Evolutionary conservation across 2,888 invertebrate genomes (phyloP), one percentile per base, ranked within the genome.

Genomic region (Tetropium fuscum): DNA sequence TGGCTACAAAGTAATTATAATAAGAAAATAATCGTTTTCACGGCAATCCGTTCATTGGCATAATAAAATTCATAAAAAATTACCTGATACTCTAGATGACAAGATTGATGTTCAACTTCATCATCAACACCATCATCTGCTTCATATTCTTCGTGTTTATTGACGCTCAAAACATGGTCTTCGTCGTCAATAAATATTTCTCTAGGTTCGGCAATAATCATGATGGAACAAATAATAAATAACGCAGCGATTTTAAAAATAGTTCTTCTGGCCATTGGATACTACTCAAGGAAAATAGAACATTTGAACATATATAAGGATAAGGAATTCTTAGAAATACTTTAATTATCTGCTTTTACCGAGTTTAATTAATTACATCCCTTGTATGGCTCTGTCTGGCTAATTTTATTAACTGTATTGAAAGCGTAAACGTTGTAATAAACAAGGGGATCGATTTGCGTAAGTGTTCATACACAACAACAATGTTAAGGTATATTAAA

Each of bases 241-340:
- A 87, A 36, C 20, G 20, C 32, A 90, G 25, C 34, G 10, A 36
- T 48, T 19, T 30, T 34, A 2, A 48, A 48, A 1, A 11, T 22
- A 22, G 15, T 11, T 36, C 48, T 48, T 48, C 11, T 36, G 19
- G 48, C 48, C 48, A 48, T 48, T 48, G 19, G 22, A 36, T 18
- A 15, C 2, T 7, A 48, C 30, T 48, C n/a, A 15, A 15, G 10
- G 16, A 15, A 7, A 22, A 7, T 8, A 7, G 16, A 6, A 2
- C 4, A 13, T 13, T 6, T 6, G 15, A 11, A 18, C 20, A 34
- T 48, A 48, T 36, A 20, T n/a, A 2, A 7, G 36, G n/a, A 3
- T 15, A 10, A 11, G 4, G 48, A 48, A 48, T 36, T 20, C 48
- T 18, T 48, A 48, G 3, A 48, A 48, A 36, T 15, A 16, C 22